Percentiles rank a stretch among this genome's conserved stretches.
Conservation (phyloP, 2,888 invertebrate genomes). For the Lacanobia oleracea region DNA sequence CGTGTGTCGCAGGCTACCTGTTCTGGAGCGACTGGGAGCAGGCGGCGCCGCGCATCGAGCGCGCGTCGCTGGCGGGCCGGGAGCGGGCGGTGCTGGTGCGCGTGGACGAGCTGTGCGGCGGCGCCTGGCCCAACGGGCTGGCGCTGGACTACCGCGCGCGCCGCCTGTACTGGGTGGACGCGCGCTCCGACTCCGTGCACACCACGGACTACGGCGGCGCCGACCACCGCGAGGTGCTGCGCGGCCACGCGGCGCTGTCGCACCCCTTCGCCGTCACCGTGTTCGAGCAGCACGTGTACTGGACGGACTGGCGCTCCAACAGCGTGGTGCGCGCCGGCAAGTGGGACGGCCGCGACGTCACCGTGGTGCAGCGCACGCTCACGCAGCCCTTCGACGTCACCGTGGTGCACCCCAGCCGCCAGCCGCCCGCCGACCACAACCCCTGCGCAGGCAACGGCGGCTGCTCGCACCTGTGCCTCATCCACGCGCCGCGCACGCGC, state of each 20-base stretch:
- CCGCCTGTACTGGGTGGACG: conserved; percentile 96
- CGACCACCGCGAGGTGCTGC: conserved; percentile 93
- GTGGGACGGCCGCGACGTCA: conserved; percentile 94
- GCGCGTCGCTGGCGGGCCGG: conserved; percentile 95
- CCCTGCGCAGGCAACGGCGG: conserved; percentile 95
- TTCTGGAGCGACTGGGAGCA: conserved; percentile 98
- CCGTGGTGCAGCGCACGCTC: conserved; percentile 94
- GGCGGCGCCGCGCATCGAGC: conserved; percentile 94
- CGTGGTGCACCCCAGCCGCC: conserved; percentile 86
- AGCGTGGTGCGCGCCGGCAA: conserved; percentile 96
- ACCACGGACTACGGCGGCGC: conserved; percentile 95
- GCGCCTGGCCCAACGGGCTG: conserved; percentile 96
- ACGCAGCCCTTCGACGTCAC: conserved; percentile 98
- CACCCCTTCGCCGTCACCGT: conserved; percentile 97
- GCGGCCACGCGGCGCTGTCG: conserved; percentile 93
- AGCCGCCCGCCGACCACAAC: conserved; percentile 84
- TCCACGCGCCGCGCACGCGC: conserved; percentile 92
- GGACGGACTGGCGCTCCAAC: conserved; percentile 98
- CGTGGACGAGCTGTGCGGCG: conserved; percentile 89
- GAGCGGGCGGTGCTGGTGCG: conserved; percentile 91
- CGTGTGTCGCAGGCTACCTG: conserved; percentile 84
- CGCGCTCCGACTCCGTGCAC: conserved; percentile 95
- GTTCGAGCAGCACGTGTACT: conserved; percentile 96
- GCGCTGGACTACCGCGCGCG: conserved; percentile 94
- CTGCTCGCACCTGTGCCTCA: conserved; percentile 95